These are phyloP conservation scores for Cuniculus paca DNA, from an alignment of 2,797 vertebrate genomes.

Conservation along the genomic window DNA sequence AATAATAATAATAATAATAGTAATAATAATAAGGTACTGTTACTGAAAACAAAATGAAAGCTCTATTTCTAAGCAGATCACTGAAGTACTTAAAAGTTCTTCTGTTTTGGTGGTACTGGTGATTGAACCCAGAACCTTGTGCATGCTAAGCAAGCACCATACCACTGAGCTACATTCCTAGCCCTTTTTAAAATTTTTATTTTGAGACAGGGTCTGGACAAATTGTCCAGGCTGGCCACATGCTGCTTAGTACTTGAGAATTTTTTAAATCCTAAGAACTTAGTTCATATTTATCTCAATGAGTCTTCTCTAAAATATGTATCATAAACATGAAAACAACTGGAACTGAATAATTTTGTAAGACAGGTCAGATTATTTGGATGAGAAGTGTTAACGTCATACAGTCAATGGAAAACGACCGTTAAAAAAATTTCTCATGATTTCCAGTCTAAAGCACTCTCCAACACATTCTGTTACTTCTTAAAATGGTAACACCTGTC, in stretches of 20 bases:
- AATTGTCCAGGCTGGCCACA: neutral
- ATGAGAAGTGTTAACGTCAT: slow-evolving; percentile 15
- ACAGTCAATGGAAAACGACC: slow-evolving; percentile 30
- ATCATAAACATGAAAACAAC: neutral
- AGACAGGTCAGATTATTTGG: neutral
- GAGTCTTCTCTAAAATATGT: slow-evolving; percentile 18
- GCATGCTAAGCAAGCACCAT: neutral
- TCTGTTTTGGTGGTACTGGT: neutral
- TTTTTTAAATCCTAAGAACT: slow-evolving; percentile 25
- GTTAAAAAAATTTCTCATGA: slow-evolving; percentile 40
- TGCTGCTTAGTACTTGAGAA: neutral
- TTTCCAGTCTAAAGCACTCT: neutral
- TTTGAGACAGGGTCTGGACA: neutral
- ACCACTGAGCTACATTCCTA: neutral
- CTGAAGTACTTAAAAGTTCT: neutral
- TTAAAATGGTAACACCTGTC: slow-evolving; percentile 2
- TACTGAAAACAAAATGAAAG: slow-evolving; percentile 51
- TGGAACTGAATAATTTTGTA: slow-evolving; percentile 47
- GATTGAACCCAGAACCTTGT: neutral
- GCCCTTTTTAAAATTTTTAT: neutral
- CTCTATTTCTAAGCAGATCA: slow-evolving; percentile 28
- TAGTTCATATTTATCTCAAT: slow-evolving; percentile 24
- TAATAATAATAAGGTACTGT: neutral
- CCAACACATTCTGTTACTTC: neutral
- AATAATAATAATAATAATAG: too few species aligned